Percentiles rank a stretch among this genome's conserved stretches.
Evolutionary conservation across 2,113 vertebrate genomes (phyloP).

Genomic region (Alces alces): DNA sequence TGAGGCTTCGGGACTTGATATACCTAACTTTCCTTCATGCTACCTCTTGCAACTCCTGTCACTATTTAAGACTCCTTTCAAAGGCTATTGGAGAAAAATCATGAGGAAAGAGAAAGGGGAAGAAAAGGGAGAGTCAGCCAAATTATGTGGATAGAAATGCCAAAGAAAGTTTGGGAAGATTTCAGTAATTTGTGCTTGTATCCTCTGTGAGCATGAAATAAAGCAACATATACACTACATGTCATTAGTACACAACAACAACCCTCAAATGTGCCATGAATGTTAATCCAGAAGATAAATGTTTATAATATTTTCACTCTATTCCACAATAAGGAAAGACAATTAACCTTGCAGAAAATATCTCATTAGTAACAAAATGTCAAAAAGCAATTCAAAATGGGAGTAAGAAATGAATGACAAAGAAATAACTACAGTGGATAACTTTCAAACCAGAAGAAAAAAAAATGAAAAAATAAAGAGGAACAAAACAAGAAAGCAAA

Average conservation of each 20-base stretch:
- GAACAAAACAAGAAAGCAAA: conserved; percentile 27
- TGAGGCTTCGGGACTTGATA: neutral
- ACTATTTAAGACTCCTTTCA: neutral
- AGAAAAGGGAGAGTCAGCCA: neutral
- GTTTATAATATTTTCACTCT: neutral
- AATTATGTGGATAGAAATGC: neutral
- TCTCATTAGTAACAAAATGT: neutral
- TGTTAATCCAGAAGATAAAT: neutral
- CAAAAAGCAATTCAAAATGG: conserved; percentile 12
- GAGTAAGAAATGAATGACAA: neutral
- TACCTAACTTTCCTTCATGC: neutral
- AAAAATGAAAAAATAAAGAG: neutral
- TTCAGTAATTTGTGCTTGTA: neutral
- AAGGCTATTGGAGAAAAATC: neutral
- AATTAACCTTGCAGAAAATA: neutral
- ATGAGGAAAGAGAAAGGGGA: neutral
- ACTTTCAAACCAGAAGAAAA: conserved; percentile 3
- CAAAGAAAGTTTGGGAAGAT: neutral
- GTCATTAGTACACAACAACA: neutral
- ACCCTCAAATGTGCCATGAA: neutral
- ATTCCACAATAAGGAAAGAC: neutral
- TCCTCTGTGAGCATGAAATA: neutral
- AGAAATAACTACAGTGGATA: neutral
- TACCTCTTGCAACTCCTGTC: neutral
- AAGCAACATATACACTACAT: neutral